Evolutionary conservation across 2,797 vertebrate genomes (phyloP), one percentile per base, ranked within the genome.

Genomic region (Cephalopachus bancanus): DNA sequence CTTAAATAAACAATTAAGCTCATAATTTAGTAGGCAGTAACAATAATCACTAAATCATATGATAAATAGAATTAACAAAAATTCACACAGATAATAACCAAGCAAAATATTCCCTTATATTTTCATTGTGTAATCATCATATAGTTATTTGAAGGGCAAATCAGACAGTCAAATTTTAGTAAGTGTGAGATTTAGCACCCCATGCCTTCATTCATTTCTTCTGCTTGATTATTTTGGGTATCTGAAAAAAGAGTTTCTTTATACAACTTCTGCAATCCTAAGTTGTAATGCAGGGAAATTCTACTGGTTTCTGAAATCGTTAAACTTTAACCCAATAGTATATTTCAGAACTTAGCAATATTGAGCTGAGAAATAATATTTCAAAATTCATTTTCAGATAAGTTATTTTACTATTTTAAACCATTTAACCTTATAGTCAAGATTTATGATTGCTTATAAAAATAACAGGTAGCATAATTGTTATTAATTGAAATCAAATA

Each of bases 391-490:
- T 79, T 97, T 86, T 79, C 14, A 74, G 17, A 11, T 53, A 20
- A 64, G 8, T 53, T 89, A 28, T 74, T 87, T 92, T 30, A 55
- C 85, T 62, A 49, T 86, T 62, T 90, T 81, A 19, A 91, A 91
- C 81, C 67, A 85, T 62, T 37, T 69, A 78, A 74, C 7, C 3
- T 60, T 22, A 59, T 84, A 80, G 5, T 57, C 3, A 64, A 81
- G 37, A 65, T 89, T 10, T 72, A 9, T 78, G 33, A 17, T 1
- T 64, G 3, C 49, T 0, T 79, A 64, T 19, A 53, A 75, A 89
- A 17, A 62, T 72, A 44, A 33, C 0, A 60, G n/a, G 2, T 90
- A 9, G 3, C 22, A 55, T 6, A 76, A 9, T 19, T 62, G 14
- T 81, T 19, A 95, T 44, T 44, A 69, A 53, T 26, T 51, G 5